Evolutionary conservation across 2,113 vertebrate species (phyloP).

Genomic region (Zosterops hypoxanthus): DNA sequence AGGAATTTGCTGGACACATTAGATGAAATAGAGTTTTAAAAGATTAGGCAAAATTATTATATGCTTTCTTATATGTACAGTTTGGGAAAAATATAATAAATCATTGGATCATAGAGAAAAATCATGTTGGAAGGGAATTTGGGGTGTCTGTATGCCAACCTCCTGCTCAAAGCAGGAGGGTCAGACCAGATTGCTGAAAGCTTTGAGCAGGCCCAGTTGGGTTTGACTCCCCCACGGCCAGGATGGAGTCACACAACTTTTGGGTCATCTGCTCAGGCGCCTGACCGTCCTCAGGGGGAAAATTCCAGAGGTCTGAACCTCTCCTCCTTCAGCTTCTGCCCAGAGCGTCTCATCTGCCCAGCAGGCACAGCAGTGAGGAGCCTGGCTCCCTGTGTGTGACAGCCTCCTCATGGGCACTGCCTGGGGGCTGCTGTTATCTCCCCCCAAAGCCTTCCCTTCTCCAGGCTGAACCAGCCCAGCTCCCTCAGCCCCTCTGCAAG

Average conservation of each 20-base stretch:
- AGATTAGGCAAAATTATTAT: conserved; percentile 6
- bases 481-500: neutral
- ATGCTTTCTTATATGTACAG: neutral
- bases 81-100: neutral
- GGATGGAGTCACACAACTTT: neutral
- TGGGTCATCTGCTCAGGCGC: neutral
- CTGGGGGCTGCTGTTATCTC: neutral
- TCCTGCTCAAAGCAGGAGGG: neutral
- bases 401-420: neutral
- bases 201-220: neutral
- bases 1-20: conserved; percentile 6
- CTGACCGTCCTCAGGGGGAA: neutral
- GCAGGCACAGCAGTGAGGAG: neutral
- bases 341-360: neutral
- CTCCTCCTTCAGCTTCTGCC: neutral
- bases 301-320: neutral
- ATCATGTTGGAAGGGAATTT: neutral
- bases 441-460: neutral
- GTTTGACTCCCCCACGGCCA: neutral
- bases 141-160: neutral
- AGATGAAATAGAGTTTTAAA: neutral
- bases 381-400: neutral
- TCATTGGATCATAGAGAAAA: neutral
- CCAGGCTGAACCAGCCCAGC: neutral
- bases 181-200: neutral